These are phyloP conservation scores for Acleris cristana DNA, from an alignment of 2,888 invertebrate genomes.

Conservation along the genomic window DNA sequence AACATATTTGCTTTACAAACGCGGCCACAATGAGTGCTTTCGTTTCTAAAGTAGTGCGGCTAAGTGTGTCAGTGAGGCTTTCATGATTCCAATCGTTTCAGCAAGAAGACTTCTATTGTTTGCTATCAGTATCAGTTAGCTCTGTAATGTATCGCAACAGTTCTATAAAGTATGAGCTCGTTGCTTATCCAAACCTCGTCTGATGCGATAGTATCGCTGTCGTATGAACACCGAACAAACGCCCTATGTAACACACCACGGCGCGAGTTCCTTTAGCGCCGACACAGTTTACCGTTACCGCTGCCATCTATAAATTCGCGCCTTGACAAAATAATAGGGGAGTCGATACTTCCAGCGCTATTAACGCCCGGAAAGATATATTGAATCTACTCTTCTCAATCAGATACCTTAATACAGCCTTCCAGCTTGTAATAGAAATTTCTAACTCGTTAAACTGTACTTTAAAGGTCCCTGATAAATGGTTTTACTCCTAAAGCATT, in stretches of 20 bases:
- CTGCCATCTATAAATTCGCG: slow-evolving; percentile 77
- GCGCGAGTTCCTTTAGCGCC: slow-evolving; percentile 52
- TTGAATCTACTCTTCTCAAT: slow-evolving; percentile 77
- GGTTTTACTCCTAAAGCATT: slow-evolving; percentile 24
- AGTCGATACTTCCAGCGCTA: slow-evolving; percentile 74
- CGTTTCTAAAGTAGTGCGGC: not conserved
- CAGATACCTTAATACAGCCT: slow-evolving; percentile 79
- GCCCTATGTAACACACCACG: slow-evolving; percentile 56
- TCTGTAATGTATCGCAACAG: slow-evolving; percentile 23
- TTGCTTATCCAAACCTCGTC: slow-evolving; percentile 44
- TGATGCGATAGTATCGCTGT: slow-evolving; percentile 46
- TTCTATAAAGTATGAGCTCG: slow-evolving; percentile 42
- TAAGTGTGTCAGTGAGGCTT: slow-evolving; percentile 15
- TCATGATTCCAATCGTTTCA: slow-evolving; percentile 15
- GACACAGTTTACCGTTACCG: slow-evolving; percentile 70
- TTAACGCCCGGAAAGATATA: slow-evolving; percentile 82
- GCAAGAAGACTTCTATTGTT: slow-evolving; percentile 3
- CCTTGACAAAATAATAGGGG: slow-evolving; percentile 83
- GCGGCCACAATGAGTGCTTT: slow-evolving; percentile 13
- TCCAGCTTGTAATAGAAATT: slow-evolving; percentile 62
- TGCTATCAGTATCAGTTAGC: slow-evolving; percentile 10
- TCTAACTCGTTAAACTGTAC: slow-evolving; percentile 44
- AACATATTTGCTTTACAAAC: slow-evolving; percentile 18
- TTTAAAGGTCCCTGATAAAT: slow-evolving; percentile 37
- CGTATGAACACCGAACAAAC: slow-evolving; percentile 43